Conservation (phyloP, 1,140 invertebrate genomes). For the Cydia splendana region DNA sequence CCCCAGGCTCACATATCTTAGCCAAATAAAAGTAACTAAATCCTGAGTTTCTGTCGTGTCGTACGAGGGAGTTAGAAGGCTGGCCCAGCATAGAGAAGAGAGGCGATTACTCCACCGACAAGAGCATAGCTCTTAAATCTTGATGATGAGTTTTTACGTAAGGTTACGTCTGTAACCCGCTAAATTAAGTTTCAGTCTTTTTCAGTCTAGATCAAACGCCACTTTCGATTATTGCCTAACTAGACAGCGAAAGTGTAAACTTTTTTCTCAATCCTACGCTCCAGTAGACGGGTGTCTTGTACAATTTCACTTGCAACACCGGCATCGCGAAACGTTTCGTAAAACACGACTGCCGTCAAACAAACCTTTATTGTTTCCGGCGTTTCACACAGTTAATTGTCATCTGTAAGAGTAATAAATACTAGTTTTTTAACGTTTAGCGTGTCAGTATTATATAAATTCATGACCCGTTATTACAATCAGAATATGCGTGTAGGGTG, state of each 20-base stretch:
- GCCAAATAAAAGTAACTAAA: no score
- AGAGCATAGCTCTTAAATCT: no score
- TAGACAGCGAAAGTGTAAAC: conserved; percentile 61
- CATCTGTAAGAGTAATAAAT: conserved; percentile 38
- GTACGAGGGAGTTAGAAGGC: no score
- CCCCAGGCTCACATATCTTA: no score
- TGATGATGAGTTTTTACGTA: background rate
- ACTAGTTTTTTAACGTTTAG: conserved; percentile 5
- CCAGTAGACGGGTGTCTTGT: conserved; percentile 64
- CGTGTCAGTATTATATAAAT: background rate
- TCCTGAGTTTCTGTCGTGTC: no score
- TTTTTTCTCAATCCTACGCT: conserved; percentile 77
- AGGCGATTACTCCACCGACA: no score
- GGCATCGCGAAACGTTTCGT: conserved; percentile 58
- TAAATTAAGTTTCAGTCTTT: background rate
- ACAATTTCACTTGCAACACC: conserved; percentile 75
- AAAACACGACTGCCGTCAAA: conserved; percentile 58
- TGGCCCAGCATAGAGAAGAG: no score
- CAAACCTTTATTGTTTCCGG: conserved; percentile 57
- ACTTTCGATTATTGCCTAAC: conserved; percentile 67
- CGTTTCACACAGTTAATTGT: conserved; percentile 52
- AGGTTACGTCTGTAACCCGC: background rate
- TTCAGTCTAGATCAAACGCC: conserved; percentile 46
- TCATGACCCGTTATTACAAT: background rate
- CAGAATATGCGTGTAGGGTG: background rate